Base-by-base conservation (phyloP, 2,888 invertebrate genomes). In the Hydriomena furcata region DNA sequence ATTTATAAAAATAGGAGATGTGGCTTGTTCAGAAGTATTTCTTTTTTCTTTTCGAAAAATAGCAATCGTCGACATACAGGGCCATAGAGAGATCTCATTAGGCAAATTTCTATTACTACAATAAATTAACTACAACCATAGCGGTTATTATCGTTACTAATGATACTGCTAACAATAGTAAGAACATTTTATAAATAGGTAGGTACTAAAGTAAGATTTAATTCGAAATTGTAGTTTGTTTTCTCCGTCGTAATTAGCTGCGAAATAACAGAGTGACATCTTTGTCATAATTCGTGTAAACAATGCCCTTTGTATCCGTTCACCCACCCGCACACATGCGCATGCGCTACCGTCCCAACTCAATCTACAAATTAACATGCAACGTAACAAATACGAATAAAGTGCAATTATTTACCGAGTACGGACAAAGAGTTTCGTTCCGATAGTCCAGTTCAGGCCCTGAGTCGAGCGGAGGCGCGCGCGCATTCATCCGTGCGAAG, bases 401-500 rank as follows among this genome's bases (percentile, higher is more conserved):
- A 51, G 67, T 73, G 73, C 71, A 77, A 73, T 73, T 55, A 73
- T 70, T 74, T 66, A 61, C 69, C 68, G 63, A 60, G 49, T 50
- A 27, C 61, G 75, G 68, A 80, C 81, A 80, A 82, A 79, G 81
- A 72, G 72, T 68, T 49, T 34, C 53, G 57, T 67, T 51, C 42
- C 55, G 58, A 59, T 64, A 65, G 65, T 53, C 59, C 62, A 63
- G 63, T 67, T 58, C 49, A 52, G 56, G 52, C 47, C 30, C n/a
- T n/a, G 52, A 55, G 53, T 21, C 55, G 52, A 58, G 55, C 53
- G 43, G 36, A 60, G 60, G 75, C 78, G 81, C 79, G 65, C 60
- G 79, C 82, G 79, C 83, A 83, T 73, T 79, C 72, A 59, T 64
- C 57, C 65, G 74, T 80, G 80, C 78, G 72, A 65, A 60, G 25